A percentile compares a stretch with the other conserved stretches of the same genome.
Conservation (phyloP, 35 echinoderm and acorn worm species). For the Acanthaster planci region DNA sequence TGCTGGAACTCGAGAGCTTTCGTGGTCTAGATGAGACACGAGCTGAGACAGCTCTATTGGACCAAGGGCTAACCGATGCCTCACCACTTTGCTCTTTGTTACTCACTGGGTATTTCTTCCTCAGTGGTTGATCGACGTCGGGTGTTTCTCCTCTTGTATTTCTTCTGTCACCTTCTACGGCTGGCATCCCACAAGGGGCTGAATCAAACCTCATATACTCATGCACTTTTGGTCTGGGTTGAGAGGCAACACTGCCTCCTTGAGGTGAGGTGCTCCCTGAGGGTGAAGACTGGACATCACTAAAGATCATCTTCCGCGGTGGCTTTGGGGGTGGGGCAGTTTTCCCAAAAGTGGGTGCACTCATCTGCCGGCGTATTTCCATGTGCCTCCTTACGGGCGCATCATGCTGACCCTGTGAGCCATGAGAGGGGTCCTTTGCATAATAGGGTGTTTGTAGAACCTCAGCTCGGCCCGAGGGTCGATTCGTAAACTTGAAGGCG, state of each 20-base stretch:
- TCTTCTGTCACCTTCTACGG: neutral
- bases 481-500: neutral
- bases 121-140: neutral
- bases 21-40: no score
- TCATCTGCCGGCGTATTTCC: constrained; percentile 3
- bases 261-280: neutral
- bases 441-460: neutral
- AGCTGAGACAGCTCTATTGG: no score
- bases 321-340: neutral
- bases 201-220: neutral
- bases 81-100: neutral
- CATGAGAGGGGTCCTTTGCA: neutral
- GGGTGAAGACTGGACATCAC: neutral
- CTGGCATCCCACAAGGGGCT: constrained; percentile 6
- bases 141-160: neutral
- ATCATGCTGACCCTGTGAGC: neutral
- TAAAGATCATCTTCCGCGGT: neutral
- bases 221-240: neutral
- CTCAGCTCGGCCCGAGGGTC: neutral
- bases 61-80: no score
- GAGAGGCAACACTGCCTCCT: neutral
- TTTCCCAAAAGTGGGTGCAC: neutral
- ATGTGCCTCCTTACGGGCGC: neutral
- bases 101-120: neutral
- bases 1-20: neutral